Conservation (phyloP, 2,888 invertebrate genomes). For the Clostera curtula region DNA sequence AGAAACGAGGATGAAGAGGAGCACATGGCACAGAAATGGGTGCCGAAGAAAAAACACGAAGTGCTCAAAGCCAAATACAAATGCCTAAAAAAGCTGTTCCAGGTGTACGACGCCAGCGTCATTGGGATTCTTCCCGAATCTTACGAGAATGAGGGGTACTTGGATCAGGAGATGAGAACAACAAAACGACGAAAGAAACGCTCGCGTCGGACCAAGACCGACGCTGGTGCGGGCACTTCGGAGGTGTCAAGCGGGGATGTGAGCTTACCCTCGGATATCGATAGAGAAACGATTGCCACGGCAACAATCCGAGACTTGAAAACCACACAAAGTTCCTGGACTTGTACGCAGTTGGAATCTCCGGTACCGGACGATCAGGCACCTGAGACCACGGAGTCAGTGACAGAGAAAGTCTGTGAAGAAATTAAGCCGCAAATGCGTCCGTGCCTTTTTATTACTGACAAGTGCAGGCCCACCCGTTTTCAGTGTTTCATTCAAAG, state of each 20-base stretch:
- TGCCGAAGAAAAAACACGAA: slow-evolving; percentile 64
- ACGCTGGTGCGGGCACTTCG: slow-evolving; percentile 48
- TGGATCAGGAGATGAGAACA: slow-evolving; percentile 18
- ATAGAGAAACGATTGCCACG: slow-evolving; percentile 27
- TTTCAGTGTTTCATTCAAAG: slow-evolving; percentile 55
- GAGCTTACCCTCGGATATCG: slow-evolving; percentile 10
- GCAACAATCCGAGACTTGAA: slow-evolving; percentile 40
- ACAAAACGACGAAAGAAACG: slow-evolving; percentile 32
- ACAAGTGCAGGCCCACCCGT: slow-evolving; percentile 38
- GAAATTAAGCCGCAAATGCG: slow-evolving; percentile 19
- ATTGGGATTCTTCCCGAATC: slow-evolving; percentile 48
- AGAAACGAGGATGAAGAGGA: slow-evolving; percentile 41
- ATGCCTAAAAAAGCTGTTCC: slow-evolving; percentile 61
- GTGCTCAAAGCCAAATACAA: slow-evolving; percentile 64
- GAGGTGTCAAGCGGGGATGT: slow-evolving; percentile 37
- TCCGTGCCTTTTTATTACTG: slow-evolving; percentile 31
- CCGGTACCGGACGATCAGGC: slow-evolving; percentile 3
- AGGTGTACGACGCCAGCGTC: slow-evolving; percentile 61
- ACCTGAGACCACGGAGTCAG: slow-evolving; percentile 21
- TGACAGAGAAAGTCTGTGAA: slow-evolving; percentile 28
- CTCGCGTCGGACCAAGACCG: slow-evolving; percentile 49
- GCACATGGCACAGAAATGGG: slow-evolving; percentile 42
- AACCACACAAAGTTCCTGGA: slow-evolving; percentile 27
- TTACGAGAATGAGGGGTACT: slow-evolving; percentile 8
- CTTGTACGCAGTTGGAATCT: slow-evolving; percentile 30